A percentile compares a stretch with the other conserved stretches of the same genome.
Evolutionary conservation across 1,140 invertebrate genomes (phyloP).

Genomic region (Zelostemma sp.): DNA sequence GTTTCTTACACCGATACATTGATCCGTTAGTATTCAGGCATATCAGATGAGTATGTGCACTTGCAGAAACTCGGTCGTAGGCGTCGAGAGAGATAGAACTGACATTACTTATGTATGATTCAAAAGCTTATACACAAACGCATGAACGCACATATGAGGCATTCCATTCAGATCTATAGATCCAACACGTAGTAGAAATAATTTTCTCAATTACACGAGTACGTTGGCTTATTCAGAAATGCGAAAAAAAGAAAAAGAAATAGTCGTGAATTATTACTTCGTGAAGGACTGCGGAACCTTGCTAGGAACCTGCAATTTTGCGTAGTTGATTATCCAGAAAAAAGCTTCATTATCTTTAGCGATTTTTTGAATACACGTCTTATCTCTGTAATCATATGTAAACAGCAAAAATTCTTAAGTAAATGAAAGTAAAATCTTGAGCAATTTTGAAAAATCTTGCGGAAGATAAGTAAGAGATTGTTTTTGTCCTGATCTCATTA

Average conservation of each 20-base stretch:
- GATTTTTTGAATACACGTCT: too few species aligned
- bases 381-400: too few species aligned
- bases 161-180: conserved; percentile 28
- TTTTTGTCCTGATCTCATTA: background rate
- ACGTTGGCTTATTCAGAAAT: background rate
- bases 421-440: background rate
- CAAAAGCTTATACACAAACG: conserved; percentile 12
- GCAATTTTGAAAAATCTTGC: background rate
- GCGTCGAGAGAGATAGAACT: conserved; percentile 40
- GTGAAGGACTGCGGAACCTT: background rate
- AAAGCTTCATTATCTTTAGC: background rate
- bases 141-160: conserved; percentile 13
- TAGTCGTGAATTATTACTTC: background rate
- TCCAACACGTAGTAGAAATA: conserved; percentile 29
- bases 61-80: conserved; percentile 30
- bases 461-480: background rate
- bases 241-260: background rate
- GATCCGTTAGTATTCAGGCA: conserved; percentile 15
- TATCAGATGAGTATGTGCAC: conserved; percentile 35
- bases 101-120: conserved; percentile 43
- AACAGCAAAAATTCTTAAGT: too few species aligned
- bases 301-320: background rate
- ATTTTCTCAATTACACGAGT: too few species aligned
- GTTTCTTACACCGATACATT: conserved; percentile 24
- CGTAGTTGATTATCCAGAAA: background rate